Evolutionary conservation across 1,140 invertebrate genomes (phyloP), one percentile per base, ranked within the genome.

Genomic region (Apocrypta bakeri): DNA sequence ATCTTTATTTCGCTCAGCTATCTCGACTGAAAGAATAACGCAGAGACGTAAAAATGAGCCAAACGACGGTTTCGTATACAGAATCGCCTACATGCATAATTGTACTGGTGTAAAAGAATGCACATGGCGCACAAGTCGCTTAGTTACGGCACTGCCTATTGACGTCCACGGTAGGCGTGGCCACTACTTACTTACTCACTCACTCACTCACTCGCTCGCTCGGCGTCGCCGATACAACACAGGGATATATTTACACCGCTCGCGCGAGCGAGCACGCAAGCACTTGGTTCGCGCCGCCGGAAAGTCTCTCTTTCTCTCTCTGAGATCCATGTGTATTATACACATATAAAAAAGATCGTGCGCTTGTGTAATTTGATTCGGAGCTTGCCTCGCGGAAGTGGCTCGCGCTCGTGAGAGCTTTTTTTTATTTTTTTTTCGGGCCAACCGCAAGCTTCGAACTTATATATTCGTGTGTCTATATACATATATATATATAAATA

Each of bases 101-200:
- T n/a, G n/a, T n/a, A n/a, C n/a, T n/a, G n/a, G n/a, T n/a, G 12
- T 3, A 17, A 17, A 1, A 12, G 3, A 11, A 9, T 29, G 25
- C 80, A 14, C 21, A 12, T 63, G 37, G 69, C 73, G 42, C 71
- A 2, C n/a, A 4, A 0, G 48, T 33, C 17, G 33, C 75, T 33
- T 56, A 37, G 25, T 29, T 85, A 87, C 86, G 82, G 84, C 85
- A 85, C 83, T 87, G 83, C 31, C 84, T 87, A 87, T 87, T 85
- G 86, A 87, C 86, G 86, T 87, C 42, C 80, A 75, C 68, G 68
- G 85, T 86, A 87, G 86, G 86, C 86, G 86, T 87, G 86, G 86
- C 82, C 75, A 83, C 48, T n/a, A 6, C 33, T 48, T 1, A 40
- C 69, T 80, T 29, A 61, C 27, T 72, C 69, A 27, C 29, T 73